phyloP scores from a whole-genome alignment of 2,797 vertebrate species.

The Hozukius guyotensis region DNA sequence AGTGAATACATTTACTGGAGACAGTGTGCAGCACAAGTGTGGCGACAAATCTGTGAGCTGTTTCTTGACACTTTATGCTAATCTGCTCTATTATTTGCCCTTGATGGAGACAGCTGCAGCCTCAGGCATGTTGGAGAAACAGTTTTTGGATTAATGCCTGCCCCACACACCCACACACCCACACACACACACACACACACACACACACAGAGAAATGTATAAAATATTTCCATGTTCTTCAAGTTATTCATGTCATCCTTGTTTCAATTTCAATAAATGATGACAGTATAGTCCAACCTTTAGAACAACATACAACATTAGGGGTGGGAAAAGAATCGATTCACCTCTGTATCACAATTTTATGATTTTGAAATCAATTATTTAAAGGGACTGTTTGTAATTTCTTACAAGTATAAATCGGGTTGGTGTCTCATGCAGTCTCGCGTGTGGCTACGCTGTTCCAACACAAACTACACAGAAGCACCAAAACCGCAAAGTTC shows the following conservation, averaged over 20 bases:
- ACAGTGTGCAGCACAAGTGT: slow-evolving; percentile 3
- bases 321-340: too few species aligned
- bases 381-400: too few species aligned
- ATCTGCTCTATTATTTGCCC: slow-evolving; percentile 52
- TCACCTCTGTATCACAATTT: too few species aligned
- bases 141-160: slow-evolving; percentile 47
- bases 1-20: slow-evolving; percentile 17
- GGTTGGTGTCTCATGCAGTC: too few species aligned
- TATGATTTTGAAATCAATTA: too few species aligned
- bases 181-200: background rate
- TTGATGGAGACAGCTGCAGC: slow-evolving; percentile 49
- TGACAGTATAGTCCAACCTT: too few species aligned
- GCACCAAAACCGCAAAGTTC: too few species aligned
- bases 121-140: slow-evolving; percentile 30
- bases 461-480: too few species aligned
- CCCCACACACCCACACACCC: slow-evolving; percentile 1
- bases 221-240: background rate
- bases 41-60: slow-evolving; percentile 19
- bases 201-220: background rate
- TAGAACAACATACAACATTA: background rate
- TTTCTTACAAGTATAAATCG: too few species aligned
- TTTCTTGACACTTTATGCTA: slow-evolving; percentile 44
- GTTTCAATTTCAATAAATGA: background rate
- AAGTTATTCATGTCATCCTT: background rate
- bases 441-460: too few species aligned